Evolutionary conservation across 2,888 invertebrate genomes (phyloP).

Genomic region (Drosophila picticornis): DNA sequence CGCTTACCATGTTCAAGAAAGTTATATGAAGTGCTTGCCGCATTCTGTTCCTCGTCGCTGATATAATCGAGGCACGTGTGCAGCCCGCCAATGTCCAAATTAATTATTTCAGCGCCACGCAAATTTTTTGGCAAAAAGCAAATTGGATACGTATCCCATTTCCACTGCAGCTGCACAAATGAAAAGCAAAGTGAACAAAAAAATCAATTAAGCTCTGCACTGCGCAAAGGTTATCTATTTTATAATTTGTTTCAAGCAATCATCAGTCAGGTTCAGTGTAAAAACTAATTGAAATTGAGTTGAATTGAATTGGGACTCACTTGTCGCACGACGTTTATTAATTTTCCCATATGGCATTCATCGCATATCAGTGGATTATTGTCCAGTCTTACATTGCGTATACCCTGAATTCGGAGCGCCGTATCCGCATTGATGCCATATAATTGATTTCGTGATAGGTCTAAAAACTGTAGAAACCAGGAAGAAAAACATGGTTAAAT

Average conservation of each 20-base stretch:
- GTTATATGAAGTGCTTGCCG: slow-evolving; percentile 86
- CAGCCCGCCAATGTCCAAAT: slow-evolving; percentile 83
- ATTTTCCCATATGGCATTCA: slow-evolving; percentile 85
- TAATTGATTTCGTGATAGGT: slow-evolving; percentile 91
- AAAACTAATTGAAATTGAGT: slow-evolving; percentile 36
- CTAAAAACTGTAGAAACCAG: slow-evolving; percentile 86
- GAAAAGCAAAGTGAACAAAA: slow-evolving; percentile 4
- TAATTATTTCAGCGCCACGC: slow-evolving; percentile 85
- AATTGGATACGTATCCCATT: slow-evolving; percentile 85
- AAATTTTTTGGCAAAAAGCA: slow-evolving; percentile 85
- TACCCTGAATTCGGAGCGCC: slow-evolving; percentile 83
- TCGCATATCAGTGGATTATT: slow-evolving; percentile 85
- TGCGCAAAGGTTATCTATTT: neutral
- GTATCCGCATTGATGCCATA: slow-evolving; percentile 86
- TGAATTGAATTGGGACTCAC: slow-evolving; percentile 73
- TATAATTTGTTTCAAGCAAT: neutral
- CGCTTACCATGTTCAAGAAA: slow-evolving; percentile 86
- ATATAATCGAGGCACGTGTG: slow-evolving; percentile 85
- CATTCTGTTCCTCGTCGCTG: slow-evolving; percentile 86
- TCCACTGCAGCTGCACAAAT: slow-evolving; percentile 81
- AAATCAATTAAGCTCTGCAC: neutral
- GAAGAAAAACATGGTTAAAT: slow-evolving; percentile 31
- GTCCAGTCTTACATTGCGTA: slow-evolving; percentile 85
- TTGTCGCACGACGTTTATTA: slow-evolving; percentile 85
- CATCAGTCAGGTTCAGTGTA: slow-evolving; percentile 48